Evolutionary conservation across 1,140 invertebrate genomes (phyloP), one percentile per base, ranked within the genome.

Genomic region (Lithobius niger): DNA sequence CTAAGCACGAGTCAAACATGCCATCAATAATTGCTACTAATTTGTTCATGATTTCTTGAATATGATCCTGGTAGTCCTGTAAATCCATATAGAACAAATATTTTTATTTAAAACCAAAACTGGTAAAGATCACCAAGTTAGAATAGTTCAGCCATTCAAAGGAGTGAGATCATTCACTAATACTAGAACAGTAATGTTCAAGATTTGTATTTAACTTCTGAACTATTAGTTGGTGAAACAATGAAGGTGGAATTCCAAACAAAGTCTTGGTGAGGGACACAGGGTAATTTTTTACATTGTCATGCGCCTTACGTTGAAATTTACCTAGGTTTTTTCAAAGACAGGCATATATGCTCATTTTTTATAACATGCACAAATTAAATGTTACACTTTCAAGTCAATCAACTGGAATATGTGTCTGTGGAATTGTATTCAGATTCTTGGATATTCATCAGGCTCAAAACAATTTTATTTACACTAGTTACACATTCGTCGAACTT

Each of bases 41-140:
- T 76, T 97, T 97, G 59, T 79, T 81, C 65, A 89, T 84, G 59
- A 97, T 87, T 74, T 96, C 91, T 61, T 83, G 80, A 49, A 93
- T 83, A 69, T 98, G 95, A 61, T 90, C 81, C 50, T 78, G 74
- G 66, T 93, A 87, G 67, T 93, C 88, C 67, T 82, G 77, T 64
- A 42, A 26, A 45, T 6, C 31, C 10, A 10, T 10, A 36, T 10
- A 10, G 31, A 10, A n/a, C n/a, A n/a, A 36, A 10, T 10, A 10
- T 36, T 36, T 36, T 36, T n/a, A 10, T 10, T 36, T 36, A 36
- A 36, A 10, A 36, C n/a, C n/a, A 36, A 36, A 27, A 54, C n/a
- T n/a, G n/a, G n/a, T n/a, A 36, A 51, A 54, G n/a, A 36, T 55
- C 36, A 47, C 22, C 31, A 10, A 10, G n/a, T 10, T 10, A 36